Evolutionary conservation across 2,113 vertebrate species (phyloP).

Genomic region (Addax nasomaculatus): DNA sequence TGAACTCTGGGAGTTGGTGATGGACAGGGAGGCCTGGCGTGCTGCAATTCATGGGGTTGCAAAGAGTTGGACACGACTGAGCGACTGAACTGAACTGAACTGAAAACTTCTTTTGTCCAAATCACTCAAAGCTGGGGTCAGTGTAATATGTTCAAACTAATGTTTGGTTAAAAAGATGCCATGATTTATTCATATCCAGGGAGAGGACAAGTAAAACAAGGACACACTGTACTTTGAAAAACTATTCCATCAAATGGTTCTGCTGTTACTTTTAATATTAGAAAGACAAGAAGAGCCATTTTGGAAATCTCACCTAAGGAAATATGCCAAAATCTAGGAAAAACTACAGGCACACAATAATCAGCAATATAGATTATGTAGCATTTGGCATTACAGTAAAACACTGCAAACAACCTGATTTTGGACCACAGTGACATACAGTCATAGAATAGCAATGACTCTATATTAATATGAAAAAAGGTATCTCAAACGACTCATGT

Average conservation of each 20-base stretch:
- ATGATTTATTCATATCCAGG: not conserved
- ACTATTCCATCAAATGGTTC: not conserved
- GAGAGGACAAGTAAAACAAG: not conserved
- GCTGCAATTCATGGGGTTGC: no score
- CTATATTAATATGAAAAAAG: not conserved
- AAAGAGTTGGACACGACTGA: no score
- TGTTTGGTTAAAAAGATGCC: not conserved
- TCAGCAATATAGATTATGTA: not conserved
- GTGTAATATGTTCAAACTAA: not conserved
- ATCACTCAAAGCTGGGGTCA: not conserved
- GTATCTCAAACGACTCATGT: not conserved
- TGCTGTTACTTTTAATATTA: not conserved
- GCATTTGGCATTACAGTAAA: not conserved
- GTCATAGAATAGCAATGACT: not conserved
- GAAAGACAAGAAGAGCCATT: not conserved
- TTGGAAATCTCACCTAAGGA: not conserved
- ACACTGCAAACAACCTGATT: not conserved
- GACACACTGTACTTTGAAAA: not conserved
- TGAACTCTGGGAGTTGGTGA: no score
- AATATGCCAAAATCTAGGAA: not conserved
- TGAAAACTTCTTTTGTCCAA: not conserved
- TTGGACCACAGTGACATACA: not conserved
- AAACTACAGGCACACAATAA: not conserved
- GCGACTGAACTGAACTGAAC: no score
- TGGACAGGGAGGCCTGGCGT: no score